Base-by-base conservation (phyloP, 2,797 vertebrate species). In the Potorous gilbertii region DNA sequence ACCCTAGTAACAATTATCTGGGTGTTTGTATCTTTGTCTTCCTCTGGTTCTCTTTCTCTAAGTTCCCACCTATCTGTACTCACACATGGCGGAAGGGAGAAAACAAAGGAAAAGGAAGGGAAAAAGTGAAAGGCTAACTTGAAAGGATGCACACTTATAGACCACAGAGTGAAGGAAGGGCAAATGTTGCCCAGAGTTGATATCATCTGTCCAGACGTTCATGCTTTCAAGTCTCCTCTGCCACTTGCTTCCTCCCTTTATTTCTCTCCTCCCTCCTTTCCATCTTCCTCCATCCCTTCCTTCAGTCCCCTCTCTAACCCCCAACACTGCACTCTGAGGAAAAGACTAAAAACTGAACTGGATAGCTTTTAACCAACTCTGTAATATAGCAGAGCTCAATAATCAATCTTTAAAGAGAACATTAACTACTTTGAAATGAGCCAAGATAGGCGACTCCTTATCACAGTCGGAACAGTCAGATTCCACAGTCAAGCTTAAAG, bases 51-150 rank as follows among this genome's bases (percentile, higher is more conserved):
- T 31, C n/a, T 10, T 21, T 95, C 55, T 50, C 74, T 95, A 54
- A 59, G 27, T 96, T 95, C 96, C 87, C 40, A 96, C 31, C 87
- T 90, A 96, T 91, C 92, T 91, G 90, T 40, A 81, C 1, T 11
- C 55, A 91, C 52, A 57, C 46, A 74, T 55, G 81, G 24, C 46
- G 11, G 6, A 91, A 0, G 10, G 24, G 74, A 56, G 14, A 40
- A 90, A 93, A 56, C 92, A 90, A 74, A 59, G 55, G 66, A 54
- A 31, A 81, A 24, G 31, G 16, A 89, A 96, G 50, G 91, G 93
- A 95, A 90, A 93, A 96, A 95, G n/a, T 52, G 91, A 96, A 95
- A 97, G 40, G 50, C 55, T 29, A 57, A 56, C 28, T 87, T 50
- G 74, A 87, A 87, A 50, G 40, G 62, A 28, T 91, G n/a, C 89